A percentile compares a stretch with the other conserved stretches of the same genome.
Conservation (phyloP, 2,888 invertebrate genomes). For the Agrochola circellaris region DNA sequence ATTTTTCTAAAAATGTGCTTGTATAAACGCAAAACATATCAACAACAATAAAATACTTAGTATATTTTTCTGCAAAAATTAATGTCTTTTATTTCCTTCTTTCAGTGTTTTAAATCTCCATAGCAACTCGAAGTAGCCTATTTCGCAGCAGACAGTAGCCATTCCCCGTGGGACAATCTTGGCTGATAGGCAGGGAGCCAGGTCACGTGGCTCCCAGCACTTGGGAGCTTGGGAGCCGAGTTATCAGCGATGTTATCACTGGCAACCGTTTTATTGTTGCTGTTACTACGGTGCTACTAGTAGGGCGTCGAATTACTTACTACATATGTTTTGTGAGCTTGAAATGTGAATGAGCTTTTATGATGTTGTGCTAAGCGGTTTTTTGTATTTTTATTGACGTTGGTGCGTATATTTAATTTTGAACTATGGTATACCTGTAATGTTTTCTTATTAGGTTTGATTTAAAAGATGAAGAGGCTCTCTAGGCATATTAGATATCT, state of each 20-base stretch:
- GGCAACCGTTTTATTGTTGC: conserved; percentile 71
- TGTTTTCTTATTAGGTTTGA: neutral
- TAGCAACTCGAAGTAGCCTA: conserved; percentile 26
- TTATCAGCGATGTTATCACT: conserved; percentile 74
- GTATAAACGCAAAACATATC: neutral
- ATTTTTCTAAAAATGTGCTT: neutral
- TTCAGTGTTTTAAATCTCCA: neutral
- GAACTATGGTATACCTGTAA: neutral
- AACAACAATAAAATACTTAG: neutral
- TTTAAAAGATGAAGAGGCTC: neutral
- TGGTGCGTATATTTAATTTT: neutral
- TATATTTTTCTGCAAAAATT: neutral
- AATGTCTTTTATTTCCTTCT: neutral
- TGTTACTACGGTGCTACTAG: conserved; percentile 36
- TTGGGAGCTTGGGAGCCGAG: conserved; percentile 69
- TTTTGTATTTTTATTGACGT: neutral
- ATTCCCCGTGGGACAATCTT: conserved; percentile 50
- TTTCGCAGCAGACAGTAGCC: conserved; percentile 22
- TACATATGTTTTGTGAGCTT: neutral
- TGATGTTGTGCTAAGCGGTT: neutral
- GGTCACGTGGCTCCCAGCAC: conserved; percentile 52
- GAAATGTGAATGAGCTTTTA: neutral
- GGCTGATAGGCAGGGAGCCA: conserved; percentile 21
- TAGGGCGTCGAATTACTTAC: neutral
- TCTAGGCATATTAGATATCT: neutral